These are phyloP conservation scores for Diuraphis noxia DNA, from an alignment of 1,140 invertebrate genomes.

Conservation along the genomic window DNA sequence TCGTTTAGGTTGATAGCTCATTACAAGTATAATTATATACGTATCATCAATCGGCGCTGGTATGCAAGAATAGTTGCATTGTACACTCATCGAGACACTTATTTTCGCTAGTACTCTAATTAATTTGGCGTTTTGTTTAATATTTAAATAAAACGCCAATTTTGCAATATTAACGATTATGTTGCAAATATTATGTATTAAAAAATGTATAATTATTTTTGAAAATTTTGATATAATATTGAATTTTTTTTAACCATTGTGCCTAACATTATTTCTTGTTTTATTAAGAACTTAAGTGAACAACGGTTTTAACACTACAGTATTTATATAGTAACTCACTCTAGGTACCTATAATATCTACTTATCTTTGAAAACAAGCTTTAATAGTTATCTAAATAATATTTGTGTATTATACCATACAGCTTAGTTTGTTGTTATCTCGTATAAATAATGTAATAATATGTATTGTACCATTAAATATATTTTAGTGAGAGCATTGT, in stretches of 20 bases:
- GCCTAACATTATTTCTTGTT: neutral
- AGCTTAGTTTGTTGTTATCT: constrained; percentile 20
- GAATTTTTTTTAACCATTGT: neutral
- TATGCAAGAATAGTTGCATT: neutral
- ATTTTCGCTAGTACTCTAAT: neutral
- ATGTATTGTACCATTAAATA: neutral
- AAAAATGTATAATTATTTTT: no score
- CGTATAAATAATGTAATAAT: neutral
- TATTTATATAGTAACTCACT: constrained; percentile 8
- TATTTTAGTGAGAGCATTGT: neutral
- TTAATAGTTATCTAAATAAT: constrained; percentile 16
- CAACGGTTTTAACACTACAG: neutral
- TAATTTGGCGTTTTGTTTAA: neutral
- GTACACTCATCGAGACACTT: neutral
- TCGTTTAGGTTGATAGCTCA: neutral
- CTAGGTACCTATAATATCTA: constrained; percentile 10
- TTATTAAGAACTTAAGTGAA: neutral
- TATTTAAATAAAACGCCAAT: neutral
- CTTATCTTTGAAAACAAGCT: constrained; percentile 20
- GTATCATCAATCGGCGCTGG: neutral
- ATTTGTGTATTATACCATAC: constrained; percentile 23
- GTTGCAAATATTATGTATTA: no score
- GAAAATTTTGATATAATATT: neutral
- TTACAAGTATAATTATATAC: neutral
- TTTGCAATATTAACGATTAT: neutral